Evolutionary conservation across 2,113 vertebrate species (phyloP), one percentile per base, ranked within the genome.

Genomic region (Passer montanus): DNA sequence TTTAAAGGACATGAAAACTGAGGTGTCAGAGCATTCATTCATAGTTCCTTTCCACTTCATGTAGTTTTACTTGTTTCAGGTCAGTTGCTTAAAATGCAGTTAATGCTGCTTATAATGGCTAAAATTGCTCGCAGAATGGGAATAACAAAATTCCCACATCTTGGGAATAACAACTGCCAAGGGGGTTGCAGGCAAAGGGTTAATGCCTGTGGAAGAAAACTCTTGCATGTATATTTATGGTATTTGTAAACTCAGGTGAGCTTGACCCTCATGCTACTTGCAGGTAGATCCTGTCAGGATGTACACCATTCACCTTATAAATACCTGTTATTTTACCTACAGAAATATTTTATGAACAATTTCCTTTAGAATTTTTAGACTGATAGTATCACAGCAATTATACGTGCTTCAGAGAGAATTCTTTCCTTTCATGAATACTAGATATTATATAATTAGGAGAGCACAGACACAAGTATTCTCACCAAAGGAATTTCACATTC

Each of bases 51-150:
- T 93, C 67, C 72, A 74, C 47, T 74, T 59, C 1, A 0, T 56
- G 46, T 80, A 55, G 35, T 93, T 91, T 89, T 95, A 63, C 67
- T 84, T 69, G 46, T 84, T 89, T 91, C 80, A 75, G 81, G 47
- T 95, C 87, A 94, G 33, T 70, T 88, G 75, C 59, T 95, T 89
- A 90, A 89, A 81, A 24, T 33, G 49, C 31, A 75, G 52, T 56
- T 91, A 94, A 72, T 60, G 56, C 41, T 87, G 31, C 60, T 92
- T 75, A n/a, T 30, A 72, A 7, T 3, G 8, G 33, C 68, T 84
- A 67, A 90, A 93, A 84, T 56, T 87, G 50, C 47, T 88, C 44
- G 20, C 22, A 27, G 41, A 58, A 64, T 64, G 35, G 41, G 23
- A 64, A 47, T 39, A 64, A 27, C 22, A 22, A 37, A 33, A n/a